Percentiles rank a stretch among this genome's conserved stretches.
phyloP scores from a whole-genome alignment of 2,888 invertebrate species.

The Acanthacorydalis orientalis region DNA sequence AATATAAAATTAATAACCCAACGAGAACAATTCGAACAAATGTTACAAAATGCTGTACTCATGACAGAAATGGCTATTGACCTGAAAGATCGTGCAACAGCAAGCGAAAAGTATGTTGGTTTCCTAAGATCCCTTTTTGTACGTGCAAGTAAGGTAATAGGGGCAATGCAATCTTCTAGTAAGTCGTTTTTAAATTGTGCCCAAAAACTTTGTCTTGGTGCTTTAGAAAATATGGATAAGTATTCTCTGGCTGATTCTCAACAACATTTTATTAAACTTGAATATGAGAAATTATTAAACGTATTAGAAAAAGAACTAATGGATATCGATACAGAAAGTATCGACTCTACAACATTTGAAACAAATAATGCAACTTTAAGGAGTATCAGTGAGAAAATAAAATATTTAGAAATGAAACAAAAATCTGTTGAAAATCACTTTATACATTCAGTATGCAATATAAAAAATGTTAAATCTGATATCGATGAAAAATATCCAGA shows the following conservation, averaged over 20 bases:
- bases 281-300: slow-evolving; percentile 21
- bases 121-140: slow-evolving; percentile 22
- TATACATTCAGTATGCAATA: slow-evolving; percentile 16
- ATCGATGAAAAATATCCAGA: slow-evolving; percentile 30
- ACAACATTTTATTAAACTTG: slow-evolving; percentile 14
- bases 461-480: slow-evolving; percentile 24
- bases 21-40: slow-evolving; percentile 17
- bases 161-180: slow-evolving; percentile 20
- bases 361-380: slow-evolving; percentile 11
- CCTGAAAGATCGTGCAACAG: slow-evolving; percentile 20
- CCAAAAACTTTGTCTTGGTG: slow-evolving; percentile 18
- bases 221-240: slow-evolving; percentile 14
- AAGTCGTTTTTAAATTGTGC: slow-evolving; percentile 21
- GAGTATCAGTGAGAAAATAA: slow-evolving; percentile 21
- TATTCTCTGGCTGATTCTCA: slow-evolving; percentile 1
- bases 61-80: slow-evolving; percentile 27
- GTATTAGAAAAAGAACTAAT: slow-evolving; percentile 22
- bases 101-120: slow-evolving; percentile 24
- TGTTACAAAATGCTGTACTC: slow-evolving; percentile 21
- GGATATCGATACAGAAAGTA: slow-evolving; percentile 17
- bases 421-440: slow-evolving; percentile 12
- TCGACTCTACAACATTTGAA: slow-evolving; percentile 11
- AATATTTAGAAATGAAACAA: slow-evolving; percentile 18
- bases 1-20: slow-evolving; percentile 10
- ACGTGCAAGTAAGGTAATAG: slow-evolving; percentile 21